Conservation (phyloP, 2,888 invertebrate species). For the Bombyx huttoni region DNA sequence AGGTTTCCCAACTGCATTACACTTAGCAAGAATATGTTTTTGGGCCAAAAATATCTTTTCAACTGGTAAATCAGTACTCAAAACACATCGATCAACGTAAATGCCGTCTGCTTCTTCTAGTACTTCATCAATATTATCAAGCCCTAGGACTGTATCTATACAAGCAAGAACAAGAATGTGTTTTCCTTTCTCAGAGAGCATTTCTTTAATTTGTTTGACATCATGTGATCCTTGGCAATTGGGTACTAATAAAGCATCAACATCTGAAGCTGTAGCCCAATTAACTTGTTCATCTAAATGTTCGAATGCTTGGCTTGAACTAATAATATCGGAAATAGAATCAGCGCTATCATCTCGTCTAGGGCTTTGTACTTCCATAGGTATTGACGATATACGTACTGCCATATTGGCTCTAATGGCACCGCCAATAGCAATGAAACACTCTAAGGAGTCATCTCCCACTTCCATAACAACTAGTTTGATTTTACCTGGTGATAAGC, state of each 20-base stretch:
- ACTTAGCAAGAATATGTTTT: constrained; percentile 87
- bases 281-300: constrained; percentile 68
- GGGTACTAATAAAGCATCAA: constrained; percentile 52
- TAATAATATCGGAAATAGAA: constrained; percentile 66
- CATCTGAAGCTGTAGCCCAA: constrained; percentile 55
- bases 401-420: constrained; percentile 62
- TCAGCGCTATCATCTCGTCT: constrained; percentile 52
- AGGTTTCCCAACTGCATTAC: constrained; percentile 87
- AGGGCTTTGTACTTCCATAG: constrained; percentile 46
- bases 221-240: constrained; percentile 38
- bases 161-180: constrained; percentile 53
- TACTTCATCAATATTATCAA: constrained; percentile 79
- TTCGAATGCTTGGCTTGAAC: constrained; percentile 76
- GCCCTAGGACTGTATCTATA: constrained; percentile 40
- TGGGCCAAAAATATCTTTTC: constrained; percentile 91
- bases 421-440: constrained; percentile 67
- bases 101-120: constrained; percentile 85
- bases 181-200: constrained; percentile 49
- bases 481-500: constrained; percentile 42
- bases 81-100: constrained; percentile 87
- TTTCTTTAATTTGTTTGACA: constrained; percentile 33
- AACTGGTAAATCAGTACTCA: constrained; percentile 88
- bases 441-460: constrained; percentile 61
- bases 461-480: constrained; percentile 42
- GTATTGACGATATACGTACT: constrained; percentile 65